Percentiles rank a stretch among this genome's conserved stretches.
Conservation (phyloP, 2,888 invertebrate species). For the Apocheima hispidaria region DNA sequence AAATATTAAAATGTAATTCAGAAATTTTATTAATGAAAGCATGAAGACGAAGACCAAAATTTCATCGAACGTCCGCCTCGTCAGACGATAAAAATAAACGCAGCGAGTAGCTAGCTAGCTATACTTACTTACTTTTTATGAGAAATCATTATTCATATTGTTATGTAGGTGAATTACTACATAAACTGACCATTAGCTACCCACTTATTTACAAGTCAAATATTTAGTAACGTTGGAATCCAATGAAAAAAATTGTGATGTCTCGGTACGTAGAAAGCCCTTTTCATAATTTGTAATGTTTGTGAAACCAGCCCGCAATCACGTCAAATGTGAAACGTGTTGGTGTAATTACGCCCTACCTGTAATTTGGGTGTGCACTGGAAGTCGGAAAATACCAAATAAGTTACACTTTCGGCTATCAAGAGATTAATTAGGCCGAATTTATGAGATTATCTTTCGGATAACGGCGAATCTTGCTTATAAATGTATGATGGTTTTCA, state of each 20-base stretch:
- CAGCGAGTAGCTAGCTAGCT: too few relatives aligned
- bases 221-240: too few relatives aligned
- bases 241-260: neutral
- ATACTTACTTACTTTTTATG: too few relatives aligned
- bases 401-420: conserved; percentile 36
- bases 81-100: too few relatives aligned
- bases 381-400: conserved; percentile 40
- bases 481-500: conserved; percentile 18
- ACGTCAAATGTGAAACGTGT: conserved; percentile 17
- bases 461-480: conserved; percentile 32
- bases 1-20: too few relatives aligned
- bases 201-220: too few relatives aligned
- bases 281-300: conserved; percentile 10
- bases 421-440: conserved; percentile 37
- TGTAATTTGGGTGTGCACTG: conserved; percentile 30
- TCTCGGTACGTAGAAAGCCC: neutral
- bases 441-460: conserved; percentile 34
- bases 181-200: too few relatives aligned
- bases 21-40: too few relatives aligned
- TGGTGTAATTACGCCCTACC: conserved; percentile 27
- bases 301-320: conserved; percentile 5
- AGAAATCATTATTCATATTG: too few relatives aligned
- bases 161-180: too few relatives aligned
- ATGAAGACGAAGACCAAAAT: too few relatives aligned
- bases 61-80: too few relatives aligned